Evolutionary conservation across 2,888 invertebrate species (phyloP).

Genomic region (Mylabris sibirica): DNA sequence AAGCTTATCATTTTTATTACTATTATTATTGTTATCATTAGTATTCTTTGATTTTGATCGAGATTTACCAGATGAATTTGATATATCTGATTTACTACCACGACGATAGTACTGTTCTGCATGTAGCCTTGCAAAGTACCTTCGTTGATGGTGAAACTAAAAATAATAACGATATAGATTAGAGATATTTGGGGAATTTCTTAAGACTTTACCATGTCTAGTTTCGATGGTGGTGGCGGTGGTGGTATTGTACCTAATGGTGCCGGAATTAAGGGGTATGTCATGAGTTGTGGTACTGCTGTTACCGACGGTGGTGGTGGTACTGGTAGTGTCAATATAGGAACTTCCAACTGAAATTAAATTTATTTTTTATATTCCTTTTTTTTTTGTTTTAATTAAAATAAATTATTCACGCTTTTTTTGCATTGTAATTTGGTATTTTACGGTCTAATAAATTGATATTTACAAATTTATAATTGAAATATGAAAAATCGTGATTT

Average conservation of each 20-base stretch:
- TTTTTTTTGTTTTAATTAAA: background rate
- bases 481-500: background rate
- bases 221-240: conserved; percentile 48
- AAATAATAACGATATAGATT: conserved; percentile 8
- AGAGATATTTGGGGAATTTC: conserved; percentile 7
- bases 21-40: no score
- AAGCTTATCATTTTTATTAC: conserved; percentile 47
- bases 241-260: conserved; percentile 57
- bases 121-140: background rate
- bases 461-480: background rate
- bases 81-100: conserved; percentile 21
- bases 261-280: conserved; percentile 57
- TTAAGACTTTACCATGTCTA: conserved; percentile 28
- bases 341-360: conserved; percentile 29
- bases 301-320: conserved; percentile 46
- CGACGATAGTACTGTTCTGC: conserved; percentile 27
- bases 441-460: conserved; percentile 2
- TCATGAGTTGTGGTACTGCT: conserved; percentile 45
- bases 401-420: background rate
- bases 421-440: background rate
- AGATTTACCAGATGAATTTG: conserved; percentile 31
- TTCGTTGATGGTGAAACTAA: conserved; percentile 8
- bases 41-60: conserved; percentile 39
- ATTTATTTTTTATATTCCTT: no score
- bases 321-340: conserved; percentile 51